Percentiles rank a stretch among this genome's conserved stretches.
phyloP scores from a whole-genome alignment of 2,888 invertebrate species.

The Anarsia innoxiella region DNA sequence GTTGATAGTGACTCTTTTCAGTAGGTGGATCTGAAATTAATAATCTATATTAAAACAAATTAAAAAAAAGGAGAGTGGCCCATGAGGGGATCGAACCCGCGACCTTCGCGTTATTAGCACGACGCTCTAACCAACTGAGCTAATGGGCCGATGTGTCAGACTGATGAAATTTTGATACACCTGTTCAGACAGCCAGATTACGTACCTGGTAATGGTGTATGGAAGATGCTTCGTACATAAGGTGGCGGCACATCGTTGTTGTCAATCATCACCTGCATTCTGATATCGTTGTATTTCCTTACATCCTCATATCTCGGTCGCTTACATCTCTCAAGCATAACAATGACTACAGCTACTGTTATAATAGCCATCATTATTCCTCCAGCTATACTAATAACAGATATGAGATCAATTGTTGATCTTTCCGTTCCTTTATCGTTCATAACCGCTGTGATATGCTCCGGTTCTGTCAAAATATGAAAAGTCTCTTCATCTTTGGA shows the following conservation, averaged over 20 bases:
- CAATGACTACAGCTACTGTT: slow-evolving; percentile 64
- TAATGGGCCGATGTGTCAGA: slow-evolving; percentile 73
- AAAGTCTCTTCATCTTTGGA: slow-evolving; percentile 58
- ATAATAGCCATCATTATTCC: slow-evolving; percentile 70
- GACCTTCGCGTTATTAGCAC: slow-evolving; percentile 86
- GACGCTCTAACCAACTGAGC: slow-evolving; percentile 86
- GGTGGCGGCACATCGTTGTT: slow-evolving; percentile 58
- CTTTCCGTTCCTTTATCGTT: slow-evolving; percentile 57
- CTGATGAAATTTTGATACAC: slow-evolving; percentile 17
- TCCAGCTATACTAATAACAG: slow-evolving; percentile 68
- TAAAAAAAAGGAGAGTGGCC: slow-evolving; percentile 62
- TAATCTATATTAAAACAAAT: slow-evolving; percentile 15
- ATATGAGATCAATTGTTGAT: slow-evolving; percentile 58
- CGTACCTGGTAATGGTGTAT: slow-evolving; percentile 75
- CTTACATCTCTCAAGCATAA: slow-evolving; percentile 64
- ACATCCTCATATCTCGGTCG: slow-evolving; percentile 56
- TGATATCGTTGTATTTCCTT: slow-evolving; percentile 60
- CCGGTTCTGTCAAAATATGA: slow-evolving; percentile 74
- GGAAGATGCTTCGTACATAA: slow-evolving; percentile 73
- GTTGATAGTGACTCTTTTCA: slow-evolving; percentile 69
- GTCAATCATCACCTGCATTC: slow-evolving; percentile 65
- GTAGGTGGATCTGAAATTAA: slow-evolving; percentile 59
- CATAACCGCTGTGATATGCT: slow-evolving; percentile 71
- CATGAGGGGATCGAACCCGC: slow-evolving; percentile 85
- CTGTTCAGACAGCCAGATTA: slow-evolving; percentile 7